phyloP scores from a whole-genome alignment of 1,140 invertebrate species.

The Mylabris phalerata region DNA sequence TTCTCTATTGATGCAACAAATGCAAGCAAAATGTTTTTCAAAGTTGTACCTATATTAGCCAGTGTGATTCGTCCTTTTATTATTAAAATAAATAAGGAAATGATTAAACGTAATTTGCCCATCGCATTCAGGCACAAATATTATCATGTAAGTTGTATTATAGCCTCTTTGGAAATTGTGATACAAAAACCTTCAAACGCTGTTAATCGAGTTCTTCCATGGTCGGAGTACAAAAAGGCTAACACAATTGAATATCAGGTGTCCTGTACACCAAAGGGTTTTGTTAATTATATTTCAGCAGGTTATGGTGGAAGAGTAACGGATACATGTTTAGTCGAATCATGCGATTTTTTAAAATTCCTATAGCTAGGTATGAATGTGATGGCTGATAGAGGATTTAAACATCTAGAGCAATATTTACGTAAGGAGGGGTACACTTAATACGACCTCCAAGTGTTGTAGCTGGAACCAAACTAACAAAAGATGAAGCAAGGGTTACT shows the following conservation, averaged over 20 bases:
- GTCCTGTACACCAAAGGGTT: slow-evolving; percentile 29
- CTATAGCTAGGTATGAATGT: too few relatives aligned
- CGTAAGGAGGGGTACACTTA: too few relatives aligned
- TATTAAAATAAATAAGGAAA: not conserved
- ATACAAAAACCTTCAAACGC: slow-evolving; percentile 41
- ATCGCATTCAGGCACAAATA: slow-evolving; percentile 34
- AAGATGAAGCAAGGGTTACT: too few relatives aligned
- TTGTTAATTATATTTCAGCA: too few relatives aligned
- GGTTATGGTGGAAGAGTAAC: too few relatives aligned
- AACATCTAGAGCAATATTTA: too few relatives aligned
- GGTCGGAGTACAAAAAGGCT: slow-evolving; percentile 45
- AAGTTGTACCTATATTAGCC: not conserved
- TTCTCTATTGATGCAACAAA: not conserved
- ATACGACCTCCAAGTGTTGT: too few relatives aligned
- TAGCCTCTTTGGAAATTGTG: slow-evolving; percentile 43
- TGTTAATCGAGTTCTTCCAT: slow-evolving; percentile 41
- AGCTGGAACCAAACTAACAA: too few relatives aligned
- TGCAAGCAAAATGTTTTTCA: not conserved
- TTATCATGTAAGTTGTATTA: not conserved
- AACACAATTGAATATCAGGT: slow-evolving; percentile 47
- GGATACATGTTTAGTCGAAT: too few relatives aligned
- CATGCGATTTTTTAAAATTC: too few relatives aligned
- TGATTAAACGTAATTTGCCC: slow-evolving; percentile 20
- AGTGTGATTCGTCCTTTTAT: not conserved
- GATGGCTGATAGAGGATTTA: too few relatives aligned